Evolutionary conservation across 2,888 invertebrate species (phyloP).

Genomic region (Stenodera caucasica): DNA sequence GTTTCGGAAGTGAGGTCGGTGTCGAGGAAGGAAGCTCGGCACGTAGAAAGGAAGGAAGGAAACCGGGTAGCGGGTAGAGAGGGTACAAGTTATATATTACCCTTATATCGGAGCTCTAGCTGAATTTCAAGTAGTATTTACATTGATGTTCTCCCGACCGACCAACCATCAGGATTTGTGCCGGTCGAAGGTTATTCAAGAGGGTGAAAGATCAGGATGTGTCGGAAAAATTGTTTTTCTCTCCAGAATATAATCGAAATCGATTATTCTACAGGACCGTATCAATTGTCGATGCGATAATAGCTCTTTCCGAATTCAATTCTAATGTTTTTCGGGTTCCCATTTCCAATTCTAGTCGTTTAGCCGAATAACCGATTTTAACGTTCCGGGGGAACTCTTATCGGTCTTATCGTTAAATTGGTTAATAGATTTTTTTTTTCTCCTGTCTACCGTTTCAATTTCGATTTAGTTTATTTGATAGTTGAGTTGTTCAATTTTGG

Average conservation of each 20-base stretch:
- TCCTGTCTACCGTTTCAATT: background rate
- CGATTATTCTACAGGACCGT: too few species aligned
- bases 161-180: background rate
- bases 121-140: conserved; percentile 48
- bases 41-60: conserved; percentile 51
- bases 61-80: conserved; percentile 36
- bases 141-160: conserved; percentile 19
- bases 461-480: too few species aligned
- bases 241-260: too few species aligned
- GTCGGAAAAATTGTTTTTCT: too few species aligned
- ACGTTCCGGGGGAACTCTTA: conserved; percentile 42
- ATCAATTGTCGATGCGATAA: conserved; percentile 38
- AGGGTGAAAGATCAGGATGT: background rate
- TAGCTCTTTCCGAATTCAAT: conserved; percentile 45
- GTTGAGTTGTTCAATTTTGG: too few species aligned
- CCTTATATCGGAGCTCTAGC: conserved; percentile 43
- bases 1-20: conserved; percentile 46
- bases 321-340: conserved; percentile 52
- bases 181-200: background rate
- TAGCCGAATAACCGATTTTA: conserved; percentile 52
- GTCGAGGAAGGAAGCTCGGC: conserved; percentile 48
- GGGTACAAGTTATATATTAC: conserved; percentile 47
- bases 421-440: conserved; percentile 37
- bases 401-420: conserved; percentile 42
- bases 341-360: conserved; percentile 53